Conservation (phyloP, 2,113 vertebrate genomes). For the Melanerpes formicivorus region DNA sequence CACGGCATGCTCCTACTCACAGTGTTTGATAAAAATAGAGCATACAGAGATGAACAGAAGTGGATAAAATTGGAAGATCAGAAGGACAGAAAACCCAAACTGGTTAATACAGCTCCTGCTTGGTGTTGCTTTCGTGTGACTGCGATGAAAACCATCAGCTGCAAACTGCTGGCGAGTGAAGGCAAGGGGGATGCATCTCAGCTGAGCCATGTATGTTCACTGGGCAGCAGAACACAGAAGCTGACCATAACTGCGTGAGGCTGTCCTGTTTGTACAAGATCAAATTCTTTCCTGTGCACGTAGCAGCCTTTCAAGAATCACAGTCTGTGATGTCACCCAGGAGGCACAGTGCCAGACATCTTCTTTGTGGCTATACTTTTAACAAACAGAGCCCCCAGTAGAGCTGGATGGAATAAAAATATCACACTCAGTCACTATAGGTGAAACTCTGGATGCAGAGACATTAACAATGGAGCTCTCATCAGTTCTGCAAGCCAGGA, state of each 20-base stretch:
- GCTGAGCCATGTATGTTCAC: not conserved
- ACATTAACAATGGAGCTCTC: not conserved
- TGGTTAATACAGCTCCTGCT: not conserved
- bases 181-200: not conserved
- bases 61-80: not conserved
- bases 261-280: not conserved
- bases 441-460: not conserved
- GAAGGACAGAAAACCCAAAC: not conserved
- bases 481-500: not conserved
- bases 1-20: not conserved
- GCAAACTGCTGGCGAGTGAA: not conserved
- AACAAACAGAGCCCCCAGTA: not conserved
- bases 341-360: fast-evolving
- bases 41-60: not conserved
- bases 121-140: fast-evolving
- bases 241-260: not conserved
- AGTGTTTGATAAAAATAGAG: not conserved
- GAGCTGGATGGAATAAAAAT: not conserved
- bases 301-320: not conserved
- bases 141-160: not conserved
- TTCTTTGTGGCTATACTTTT: not conserved
- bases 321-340: not conserved
- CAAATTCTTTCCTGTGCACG: not conserved
- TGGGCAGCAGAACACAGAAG: not conserved
- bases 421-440: fast-evolving